Evolutionary conservation across 2,113 vertebrate genomes (phyloP).

Genomic region (Percina caprodes): DNA sequence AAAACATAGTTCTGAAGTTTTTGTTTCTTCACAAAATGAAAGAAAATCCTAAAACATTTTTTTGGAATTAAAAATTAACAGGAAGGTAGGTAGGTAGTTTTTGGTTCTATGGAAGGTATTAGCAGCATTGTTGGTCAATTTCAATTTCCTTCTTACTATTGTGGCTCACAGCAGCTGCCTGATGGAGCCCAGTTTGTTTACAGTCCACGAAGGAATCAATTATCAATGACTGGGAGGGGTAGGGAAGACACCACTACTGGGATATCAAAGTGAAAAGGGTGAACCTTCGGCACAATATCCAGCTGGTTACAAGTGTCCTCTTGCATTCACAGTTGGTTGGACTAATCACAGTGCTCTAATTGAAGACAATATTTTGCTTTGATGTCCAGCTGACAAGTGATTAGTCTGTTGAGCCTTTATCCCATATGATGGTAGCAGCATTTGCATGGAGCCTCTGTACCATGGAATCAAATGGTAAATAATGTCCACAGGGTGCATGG

Average conservation of each 20-base stretch:
- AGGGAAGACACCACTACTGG: neutral
- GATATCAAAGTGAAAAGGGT: neutral
- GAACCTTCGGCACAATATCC: neutral
- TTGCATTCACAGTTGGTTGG: neutral
- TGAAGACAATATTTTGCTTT: neutral
- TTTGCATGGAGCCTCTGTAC: neutral
- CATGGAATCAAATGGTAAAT: neutral
- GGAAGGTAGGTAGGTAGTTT: neutral
- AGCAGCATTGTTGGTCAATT: too few species aligned
- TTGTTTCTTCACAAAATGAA: neutral
- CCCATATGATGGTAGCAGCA: neutral
- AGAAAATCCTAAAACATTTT: neutral
- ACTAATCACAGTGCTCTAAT: neutral
- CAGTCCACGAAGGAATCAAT: neutral
- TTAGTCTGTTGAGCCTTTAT: neutral
- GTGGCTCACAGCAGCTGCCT: neutral
- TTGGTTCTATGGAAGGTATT: neutral
- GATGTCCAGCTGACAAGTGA: neutral
- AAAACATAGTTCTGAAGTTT: constrained; percentile 26
- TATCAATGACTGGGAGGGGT: neutral
- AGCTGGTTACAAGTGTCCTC: neutral
- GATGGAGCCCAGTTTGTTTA: neutral
- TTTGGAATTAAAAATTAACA: neutral
- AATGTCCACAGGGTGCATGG: too few species aligned
- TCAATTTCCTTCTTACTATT: too few species aligned